phyloP scores from a whole-genome alignment of 2,888 invertebrate species.

The Agonopterix heracliana region DNA sequence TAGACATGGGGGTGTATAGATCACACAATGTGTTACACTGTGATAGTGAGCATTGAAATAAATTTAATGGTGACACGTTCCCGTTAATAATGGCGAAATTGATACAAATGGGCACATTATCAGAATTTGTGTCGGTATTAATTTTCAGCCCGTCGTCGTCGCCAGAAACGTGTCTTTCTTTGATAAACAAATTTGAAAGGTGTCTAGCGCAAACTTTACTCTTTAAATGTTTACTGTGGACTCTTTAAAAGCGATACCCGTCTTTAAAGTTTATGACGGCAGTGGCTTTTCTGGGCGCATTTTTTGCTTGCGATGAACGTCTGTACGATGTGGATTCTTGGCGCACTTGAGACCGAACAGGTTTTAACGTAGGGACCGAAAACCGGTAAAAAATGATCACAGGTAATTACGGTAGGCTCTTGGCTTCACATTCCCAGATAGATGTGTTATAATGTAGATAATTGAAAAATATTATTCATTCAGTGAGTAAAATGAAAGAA shows the following conservation, averaged over 20 bases:
- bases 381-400: conserved; percentile 69
- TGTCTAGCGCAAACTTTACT: conserved; percentile 24
- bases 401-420: conserved; percentile 63
- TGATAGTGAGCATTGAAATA: conserved; percentile 41
- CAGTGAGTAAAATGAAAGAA: neutral
- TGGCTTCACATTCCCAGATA: conserved; percentile 49
- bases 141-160: conserved; percentile 12
- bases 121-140: conserved; percentile 25
- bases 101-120: conserved; percentile 44
- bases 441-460: conserved; percentile 35
- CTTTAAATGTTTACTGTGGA: conserved; percentile 29
- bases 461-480: conserved; percentile 29
- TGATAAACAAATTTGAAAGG: conserved; percentile 25
- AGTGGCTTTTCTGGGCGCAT: conserved; percentile 49
- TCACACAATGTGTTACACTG: conserved; percentile 37
- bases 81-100: conserved; percentile 41
- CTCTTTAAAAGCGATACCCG: conserved; percentile 26
- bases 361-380: conserved; percentile 60
- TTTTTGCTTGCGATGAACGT: conserved; percentile 52
- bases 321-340: conserved; percentile 57
- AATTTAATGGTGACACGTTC: conserved; percentile 43
- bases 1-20: conserved; percentile 54
- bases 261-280: conserved; percentile 39
- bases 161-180: conserved; percentile 16
- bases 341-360: conserved; percentile 62